phyloP scores from a whole-genome alignment of 1,140 invertebrate species.

The Maconellicoccus hirsutus region DNA sequence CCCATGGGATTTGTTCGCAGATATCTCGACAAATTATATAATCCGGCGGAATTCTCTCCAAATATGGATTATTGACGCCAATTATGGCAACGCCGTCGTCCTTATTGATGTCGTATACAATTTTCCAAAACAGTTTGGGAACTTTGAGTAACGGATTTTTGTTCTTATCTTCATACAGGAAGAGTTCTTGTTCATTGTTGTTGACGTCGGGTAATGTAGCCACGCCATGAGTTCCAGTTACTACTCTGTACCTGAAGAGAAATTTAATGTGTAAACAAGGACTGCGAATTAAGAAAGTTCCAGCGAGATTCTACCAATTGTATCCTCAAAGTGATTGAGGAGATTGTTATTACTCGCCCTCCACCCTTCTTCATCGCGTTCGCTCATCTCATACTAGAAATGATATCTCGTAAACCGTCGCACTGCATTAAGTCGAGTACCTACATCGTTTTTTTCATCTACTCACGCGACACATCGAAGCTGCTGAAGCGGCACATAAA shows the following conservation, averaged over 20 bases:
- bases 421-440: too few relatives aligned
- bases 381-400: too few relatives aligned
- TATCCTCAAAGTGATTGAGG: too few relatives aligned
- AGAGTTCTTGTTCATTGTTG: conserved; percentile 36
- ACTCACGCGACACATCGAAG: too few relatives aligned
- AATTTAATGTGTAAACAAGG: not conserved
- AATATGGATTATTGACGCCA: conserved; percentile 51
- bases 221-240: conserved; percentile 45
- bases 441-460: too few relatives aligned
- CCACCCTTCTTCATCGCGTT: too few relatives aligned
- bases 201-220: conserved; percentile 39
- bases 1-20: conserved; percentile 29
- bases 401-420: too few relatives aligned
- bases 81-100: conserved; percentile 45
- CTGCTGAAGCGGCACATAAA: too few relatives aligned
- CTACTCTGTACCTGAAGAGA: conserved; percentile 32
- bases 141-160: conserved; percentile 39
- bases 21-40: conserved; percentile 24
- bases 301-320: too few relatives aligned
- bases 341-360: too few relatives aligned
- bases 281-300: too few relatives aligned
- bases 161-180: conserved; percentile 37
- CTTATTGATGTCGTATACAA: conserved; percentile 42
- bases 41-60: conserved; percentile 23
- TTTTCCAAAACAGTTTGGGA: conserved; percentile 48